Evolutionary conservation across 2,113 vertebrate species (phyloP), one percentile per base, ranked within the genome.

Genomic region (Scolopax mira): DNA sequence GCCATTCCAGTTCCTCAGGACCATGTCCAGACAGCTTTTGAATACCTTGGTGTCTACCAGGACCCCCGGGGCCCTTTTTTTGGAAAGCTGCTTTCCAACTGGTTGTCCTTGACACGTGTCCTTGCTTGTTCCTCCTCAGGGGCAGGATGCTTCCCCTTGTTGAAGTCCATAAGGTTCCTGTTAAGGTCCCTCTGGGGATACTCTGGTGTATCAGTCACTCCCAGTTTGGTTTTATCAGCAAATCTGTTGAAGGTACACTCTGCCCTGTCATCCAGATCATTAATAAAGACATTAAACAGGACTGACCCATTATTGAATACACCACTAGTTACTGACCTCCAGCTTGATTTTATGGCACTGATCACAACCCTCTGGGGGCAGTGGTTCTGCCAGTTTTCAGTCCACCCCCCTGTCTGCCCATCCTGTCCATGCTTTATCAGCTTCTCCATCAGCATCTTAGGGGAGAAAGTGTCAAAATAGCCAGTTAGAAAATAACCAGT

Each of bases 1-100:
- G 7, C 33, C 2, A 5, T 4, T 49, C 44, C 18, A 46, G 18
- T 46, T 46, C 18, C 44, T 46, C 44, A 28, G 37, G 27, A 37
- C n/a, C 6, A 2, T 1, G 2, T 66, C 48, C 42, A 66, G 37
- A 3, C 1, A 31, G 24, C 42, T 65, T 54, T 19, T 13, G 13
- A 51, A 18, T 22, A 55, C 27, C 35, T 4, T 22, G 3, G 9
- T 49, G 33, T n/a, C 35, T 16, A 0, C 27, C 46, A 42, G 66
- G 60, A 55, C 18, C 15, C 15, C 7, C 5, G 21, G 27, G 21
- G 9, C 33, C 16, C 79, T 66, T 88, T 60, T 52, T 35, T 51
- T 41, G 35, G 42, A 70, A 25, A 60, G 33, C 61, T 28, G 37
- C 11, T 19, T 62, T 41, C 37, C 37, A 62, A 12, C 25, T 41